phyloP scores from a whole-genome alignment of 2,888 invertebrate genomes.

The Eutolmus rufibarbis region DNA sequence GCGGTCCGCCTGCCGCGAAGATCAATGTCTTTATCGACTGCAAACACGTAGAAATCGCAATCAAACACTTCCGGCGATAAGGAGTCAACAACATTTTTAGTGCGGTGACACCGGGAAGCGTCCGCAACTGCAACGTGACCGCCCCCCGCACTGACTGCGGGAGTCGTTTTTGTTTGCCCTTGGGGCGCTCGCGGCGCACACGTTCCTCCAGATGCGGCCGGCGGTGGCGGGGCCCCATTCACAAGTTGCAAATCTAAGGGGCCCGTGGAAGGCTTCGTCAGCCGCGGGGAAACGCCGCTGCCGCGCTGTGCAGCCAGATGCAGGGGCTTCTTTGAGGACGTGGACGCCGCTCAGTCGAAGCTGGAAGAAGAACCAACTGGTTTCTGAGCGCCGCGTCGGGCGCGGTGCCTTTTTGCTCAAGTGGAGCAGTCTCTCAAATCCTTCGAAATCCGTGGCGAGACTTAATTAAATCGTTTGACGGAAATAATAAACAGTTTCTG shows the following conservation, averaged over 20 bases:
- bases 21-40: conserved; percentile 10
- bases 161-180: background rate
- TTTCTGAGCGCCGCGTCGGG: background rate
- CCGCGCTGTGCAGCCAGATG: background rate
- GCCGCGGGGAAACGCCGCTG: background rate
- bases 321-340: background rate
- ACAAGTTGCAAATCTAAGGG: background rate
- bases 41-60: conserved; percentile 2
- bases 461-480: background rate
- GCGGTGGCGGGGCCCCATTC: background rate
- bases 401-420: background rate
- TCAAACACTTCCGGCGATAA: conserved; percentile 31
- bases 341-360: background rate
- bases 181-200: background rate
- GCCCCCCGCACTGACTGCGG: background rate
- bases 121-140: background rate
- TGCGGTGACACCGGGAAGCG: background rate
- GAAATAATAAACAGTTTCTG: background rate
- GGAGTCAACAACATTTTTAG: background rate
- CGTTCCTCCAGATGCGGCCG: background rate
- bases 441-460: background rate
- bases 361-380: background rate
- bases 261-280: background rate
- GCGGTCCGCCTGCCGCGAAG: background rate
- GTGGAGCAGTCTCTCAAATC: background rate